These are phyloP conservation scores for Globodera ellingtonae DNA, from an alignment of 1,140 invertebrate genomes.

Conservation along the genomic window DNA sequence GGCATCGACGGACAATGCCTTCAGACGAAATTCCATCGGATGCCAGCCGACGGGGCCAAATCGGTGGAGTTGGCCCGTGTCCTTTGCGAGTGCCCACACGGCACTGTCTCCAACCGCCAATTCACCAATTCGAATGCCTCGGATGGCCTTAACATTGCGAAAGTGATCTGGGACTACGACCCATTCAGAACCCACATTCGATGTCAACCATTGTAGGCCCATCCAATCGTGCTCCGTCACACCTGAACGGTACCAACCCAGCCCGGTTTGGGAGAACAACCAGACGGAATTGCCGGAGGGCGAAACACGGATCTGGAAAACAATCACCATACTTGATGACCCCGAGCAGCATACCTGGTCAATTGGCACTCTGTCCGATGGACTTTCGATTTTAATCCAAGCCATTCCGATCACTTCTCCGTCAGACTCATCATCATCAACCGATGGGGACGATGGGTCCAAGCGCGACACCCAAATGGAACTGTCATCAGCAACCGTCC, in stretches of 20 bases:
- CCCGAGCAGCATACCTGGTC: conserved; percentile 8
- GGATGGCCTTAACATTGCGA: background rate
- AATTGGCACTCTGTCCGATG: background rate
- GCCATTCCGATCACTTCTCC: background rate
- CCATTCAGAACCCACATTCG: background rate
- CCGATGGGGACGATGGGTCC: background rate
- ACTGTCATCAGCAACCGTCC: conserved; percentile 31
- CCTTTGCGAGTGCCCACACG: conserved; percentile 10
- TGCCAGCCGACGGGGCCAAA: background rate
- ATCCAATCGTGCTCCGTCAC: conserved; percentile 29
- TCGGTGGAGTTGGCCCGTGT: background rate
- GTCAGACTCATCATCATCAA: background rate
- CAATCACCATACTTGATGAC: background rate
- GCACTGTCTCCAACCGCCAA: background rate
- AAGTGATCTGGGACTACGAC: too few relatives aligned
- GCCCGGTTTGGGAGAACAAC: conserved; percentile 31
- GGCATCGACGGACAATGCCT: background rate
- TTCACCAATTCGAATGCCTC: background rate
- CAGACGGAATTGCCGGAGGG: conserved; percentile 36
- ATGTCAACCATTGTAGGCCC: conserved; percentile 26
- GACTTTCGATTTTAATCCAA: background rate
- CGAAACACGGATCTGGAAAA: conserved; percentile 39
- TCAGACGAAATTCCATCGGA: conserved; percentile 9
- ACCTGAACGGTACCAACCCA: conserved; percentile 29
- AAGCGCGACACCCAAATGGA: conserved; percentile 31